Base-by-base conservation (phyloP, 2,888 invertebrate genomes). In the Tachina fera region DNA sequence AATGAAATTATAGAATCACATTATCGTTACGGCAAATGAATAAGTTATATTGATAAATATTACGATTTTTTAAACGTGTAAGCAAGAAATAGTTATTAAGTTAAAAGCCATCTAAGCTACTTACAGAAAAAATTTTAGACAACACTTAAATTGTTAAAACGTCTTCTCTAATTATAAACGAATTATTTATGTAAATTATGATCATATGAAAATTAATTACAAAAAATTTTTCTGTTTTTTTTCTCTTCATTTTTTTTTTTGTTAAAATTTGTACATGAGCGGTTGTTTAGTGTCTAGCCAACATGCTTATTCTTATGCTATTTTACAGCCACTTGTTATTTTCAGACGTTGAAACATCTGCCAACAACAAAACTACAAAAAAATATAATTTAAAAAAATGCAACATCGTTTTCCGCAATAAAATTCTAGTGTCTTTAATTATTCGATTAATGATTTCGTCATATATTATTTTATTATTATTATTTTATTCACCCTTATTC, bases 301-400 rank as follows among this genome's bases (percentile, higher is more conserved):
- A 60, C 43, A 65, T 22, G 49, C 22, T 79, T 58, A 45, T 63
- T 63, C 9, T 53, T 9, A 63, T 63, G 13, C 10, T 16, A 1
- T 65, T 31, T 31, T 11, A 13, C 49, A 39, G 72, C 78, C 85
- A 85, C 75, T 82, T 85, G 85, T 82, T 67, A 41, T 80, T 67
- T 71, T 19, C n/a, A 47, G 53, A 47, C 45, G 13, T 45, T 1
- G 31, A 74, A 84, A 81, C 80, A 81, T 81, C 76, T 84, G 84
- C 67, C 80, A 71, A 71, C 56, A 70, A 3, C 9, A 58, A 6
- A 41, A 49, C 16, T 47, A 41, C 11, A 19, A 39, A 16, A n/a
- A 31, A 45, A 19, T 13, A 31, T 43, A 58, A 19, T 6, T 39
- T 13, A 11, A 16, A 31, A 72, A 47, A 13, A 22, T 5, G 19